Base-by-base conservation (phyloP, 30 jellyfish, hydroid and myxozoan species). In the Aurelia sp. region DNA sequence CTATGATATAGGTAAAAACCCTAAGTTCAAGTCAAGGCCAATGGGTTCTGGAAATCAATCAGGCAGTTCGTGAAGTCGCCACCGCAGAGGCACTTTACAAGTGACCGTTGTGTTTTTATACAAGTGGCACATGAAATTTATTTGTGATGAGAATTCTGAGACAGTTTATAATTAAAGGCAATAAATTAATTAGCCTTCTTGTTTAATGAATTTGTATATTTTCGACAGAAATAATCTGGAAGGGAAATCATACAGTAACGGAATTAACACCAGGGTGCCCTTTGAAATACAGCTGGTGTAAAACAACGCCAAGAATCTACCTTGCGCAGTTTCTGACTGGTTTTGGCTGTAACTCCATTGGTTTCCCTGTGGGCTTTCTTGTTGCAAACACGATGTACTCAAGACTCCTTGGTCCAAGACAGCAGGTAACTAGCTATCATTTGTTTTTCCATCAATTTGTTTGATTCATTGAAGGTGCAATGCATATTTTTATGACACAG, bases 391-490 rank as follows among this genome's bases (percentile, higher is more conserved):
- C 82, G 3, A n/a, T 91, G 0, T 91, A 77, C 62, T 85, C 98
- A 47, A 79, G 72, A 71, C 41, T 86, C 13, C 65, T 91, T 64
- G 98, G 98, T 6, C 98, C 98, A 16, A 58, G 89, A 8, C 66
- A 62, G 59, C 89, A 79, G 71, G 81, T 66, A 79, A 6, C 55
- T 8, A 44, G 16, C 55, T 44, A 7, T 44, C 15, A 9, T 44
- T 44, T 44, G 10, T 0, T 44, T 44, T 44, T 44, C 15, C 7
- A 13, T 44, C 8, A 44, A 44, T 44, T 44, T 44, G 55, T 44
- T 44, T 44, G 55, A 9, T 44, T 44, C 55, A 44, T 10, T 44
- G 55, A 44, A 44, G 55, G 6, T 12, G 55, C 55, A 13, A 44
- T 44, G 15, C 55, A 44, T 44, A 44, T 7, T 13, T 2, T 7